These are phyloP conservation scores for Aromia moschata DNA, from an alignment of 2,888 invertebrate genomes.

Conservation along the genomic window DNA sequence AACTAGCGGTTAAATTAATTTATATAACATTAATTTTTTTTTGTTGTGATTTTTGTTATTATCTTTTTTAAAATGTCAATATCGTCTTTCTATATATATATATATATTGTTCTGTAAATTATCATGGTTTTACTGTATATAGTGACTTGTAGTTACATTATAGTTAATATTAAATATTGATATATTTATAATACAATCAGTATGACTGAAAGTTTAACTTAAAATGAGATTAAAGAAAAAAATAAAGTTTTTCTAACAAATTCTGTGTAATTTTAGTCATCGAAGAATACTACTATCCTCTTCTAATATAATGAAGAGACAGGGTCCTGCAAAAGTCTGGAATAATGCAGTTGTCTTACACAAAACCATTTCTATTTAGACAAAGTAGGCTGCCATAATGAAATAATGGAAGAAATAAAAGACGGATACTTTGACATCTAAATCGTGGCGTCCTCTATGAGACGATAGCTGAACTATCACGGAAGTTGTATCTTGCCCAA, in stretches of 20 bases:
- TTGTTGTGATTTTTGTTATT: constrained; percentile 48
- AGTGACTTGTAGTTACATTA: constrained; percentile 59
- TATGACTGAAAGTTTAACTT: constrained; percentile 58
- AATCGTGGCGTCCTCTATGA: too few relatives aligned
- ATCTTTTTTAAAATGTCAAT: constrained; percentile 43
- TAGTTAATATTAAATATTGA: constrained; percentile 61
- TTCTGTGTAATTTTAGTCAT: too few relatives aligned
- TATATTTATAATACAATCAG: constrained; percentile 64
- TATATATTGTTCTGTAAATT: constrained; percentile 53
- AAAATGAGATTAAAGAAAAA: constrained; percentile 54
- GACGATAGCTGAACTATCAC: too few relatives aligned
- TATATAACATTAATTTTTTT: constrained; percentile 39
- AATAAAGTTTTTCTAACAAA: constrained; percentile 54
- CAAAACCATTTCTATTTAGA: too few relatives aligned
- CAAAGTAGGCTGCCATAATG: too few relatives aligned
- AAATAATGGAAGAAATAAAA: too few relatives aligned
- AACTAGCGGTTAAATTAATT: constrained; percentile 28
- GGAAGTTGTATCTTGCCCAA: too few relatives aligned
- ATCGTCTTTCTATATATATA: constrained; percentile 44
- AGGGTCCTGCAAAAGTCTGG: too few relatives aligned
- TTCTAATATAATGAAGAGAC: too few relatives aligned
- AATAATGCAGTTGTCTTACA: too few relatives aligned
- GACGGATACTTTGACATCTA: too few relatives aligned
- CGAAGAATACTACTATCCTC: too few relatives aligned
- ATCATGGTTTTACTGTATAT: constrained; percentile 60